A percentile compares a stretch with the other conserved stretches of the same genome.
phyloP scores from a whole-genome alignment of 1,140 invertebrate species.

The Heliconius nattereri region DNA sequence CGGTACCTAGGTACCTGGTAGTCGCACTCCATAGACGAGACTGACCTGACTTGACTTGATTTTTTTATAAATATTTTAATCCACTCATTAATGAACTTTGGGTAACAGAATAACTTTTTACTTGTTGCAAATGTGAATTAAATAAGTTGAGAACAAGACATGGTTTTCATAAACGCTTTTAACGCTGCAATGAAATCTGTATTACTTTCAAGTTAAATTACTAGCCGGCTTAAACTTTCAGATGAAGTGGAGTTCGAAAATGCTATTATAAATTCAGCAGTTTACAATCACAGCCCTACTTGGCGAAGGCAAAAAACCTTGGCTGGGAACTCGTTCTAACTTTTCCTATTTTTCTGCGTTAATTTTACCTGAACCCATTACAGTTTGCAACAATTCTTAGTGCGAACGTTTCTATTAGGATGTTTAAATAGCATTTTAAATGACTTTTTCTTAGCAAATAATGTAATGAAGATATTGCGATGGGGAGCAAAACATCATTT shows the following conservation, averaged over 20 bases:
- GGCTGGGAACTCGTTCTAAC: conserved; percentile 78
- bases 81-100: neutral
- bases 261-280: conserved; percentile 80
- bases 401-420: conserved; percentile 79
- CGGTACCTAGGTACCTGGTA: no score
- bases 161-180: conserved; percentile 27
- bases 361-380: conserved; percentile 81
- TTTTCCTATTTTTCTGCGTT: conserved; percentile 82
- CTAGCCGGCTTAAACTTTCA: conserved; percentile 73
- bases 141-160: neutral
- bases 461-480: conserved; percentile 28
- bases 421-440: conserved; percentile 77
- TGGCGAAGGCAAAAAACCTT: conserved; percentile 73
- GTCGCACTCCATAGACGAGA: no score
- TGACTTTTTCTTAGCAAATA: conserved; percentile 52
- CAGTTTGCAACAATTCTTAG: conserved; percentile 79
- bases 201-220: conserved; percentile 72
- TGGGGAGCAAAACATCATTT: neutral
- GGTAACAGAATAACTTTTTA: neutral
- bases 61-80: neutral
- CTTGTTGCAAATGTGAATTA: neutral
- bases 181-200: conserved; percentile 49
- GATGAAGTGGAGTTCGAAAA: conserved; percentile 79
- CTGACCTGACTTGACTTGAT: no score
- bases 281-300: conserved; percentile 79